Evolutionary conservation across 2,113 vertebrate species (phyloP).

Genomic region (Phyllostomus hastatus): DNA sequence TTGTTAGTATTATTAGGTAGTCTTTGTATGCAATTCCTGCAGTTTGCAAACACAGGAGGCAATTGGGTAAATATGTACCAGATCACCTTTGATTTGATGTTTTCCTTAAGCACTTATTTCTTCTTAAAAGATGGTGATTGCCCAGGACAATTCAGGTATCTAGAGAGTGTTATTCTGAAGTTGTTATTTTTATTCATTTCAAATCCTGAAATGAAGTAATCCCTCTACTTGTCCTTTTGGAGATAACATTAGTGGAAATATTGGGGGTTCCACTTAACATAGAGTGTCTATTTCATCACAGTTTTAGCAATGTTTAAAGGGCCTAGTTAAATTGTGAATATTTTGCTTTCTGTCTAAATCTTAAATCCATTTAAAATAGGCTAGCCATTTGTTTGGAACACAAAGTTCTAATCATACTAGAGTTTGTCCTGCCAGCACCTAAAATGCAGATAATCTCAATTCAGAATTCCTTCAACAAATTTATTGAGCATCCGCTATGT

Average conservation of each 20-base stretch:
- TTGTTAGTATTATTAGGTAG: background rate
- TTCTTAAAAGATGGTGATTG: background rate
- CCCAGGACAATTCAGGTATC: background rate
- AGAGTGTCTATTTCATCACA: slow-evolving; percentile 16
- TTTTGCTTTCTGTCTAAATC: background rate
- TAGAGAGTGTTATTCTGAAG: background rate
- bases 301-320: background rate
- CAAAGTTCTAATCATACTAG: background rate
- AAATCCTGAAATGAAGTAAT: slow-evolving; percentile 13
- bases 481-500: background rate
- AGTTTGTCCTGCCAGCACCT: background rate
- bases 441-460: background rate
- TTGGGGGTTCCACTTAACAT: background rate
- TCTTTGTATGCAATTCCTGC: background rate
- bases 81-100: background rate
- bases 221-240: background rate
- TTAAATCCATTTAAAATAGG: background rate
- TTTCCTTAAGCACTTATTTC: background rate
- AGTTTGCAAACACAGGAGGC: background rate
- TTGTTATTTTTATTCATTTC: slow-evolving; percentile 40
- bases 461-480: background rate
- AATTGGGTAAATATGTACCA: background rate
- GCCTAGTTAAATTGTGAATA: background rate
- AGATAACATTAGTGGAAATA: background rate
- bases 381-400: background rate